A percentile compares a stretch with the other conserved stretches of the same genome.
These are phyloP conservation scores for Priapulus caudatus DNA, from an alignment of 2,888 invertebrate species.

Conservation along the genomic window DNA sequence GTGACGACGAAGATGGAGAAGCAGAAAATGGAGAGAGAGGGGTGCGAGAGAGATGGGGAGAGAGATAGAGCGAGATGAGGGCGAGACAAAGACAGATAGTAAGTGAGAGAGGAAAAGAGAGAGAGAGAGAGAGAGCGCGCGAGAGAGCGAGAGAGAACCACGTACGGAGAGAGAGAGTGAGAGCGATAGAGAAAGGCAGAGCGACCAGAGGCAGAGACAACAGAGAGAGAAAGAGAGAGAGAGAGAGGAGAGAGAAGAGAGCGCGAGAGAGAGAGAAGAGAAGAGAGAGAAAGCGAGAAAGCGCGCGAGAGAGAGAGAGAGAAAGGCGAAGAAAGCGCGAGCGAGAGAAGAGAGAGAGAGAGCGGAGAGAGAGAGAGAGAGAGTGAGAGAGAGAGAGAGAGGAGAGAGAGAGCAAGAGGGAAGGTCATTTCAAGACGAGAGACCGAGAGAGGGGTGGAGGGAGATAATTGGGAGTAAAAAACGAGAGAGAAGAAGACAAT, in stretches of 20 bases:
- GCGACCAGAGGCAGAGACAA: not conserved
- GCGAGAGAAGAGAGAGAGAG: not conserved
- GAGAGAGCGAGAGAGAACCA: too few relatives aligned
- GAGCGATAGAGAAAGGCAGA: not conserved
- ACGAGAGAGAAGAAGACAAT: not conserved
- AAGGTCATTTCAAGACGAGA: not conserved
- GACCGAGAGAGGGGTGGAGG: not conserved
- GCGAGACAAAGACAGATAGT: not conserved
- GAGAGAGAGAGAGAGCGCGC: too few relatives aligned
- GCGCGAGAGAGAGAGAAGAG: not conserved
- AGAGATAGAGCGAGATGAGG: not conserved
- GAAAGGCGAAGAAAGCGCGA: not conserved
- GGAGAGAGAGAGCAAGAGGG: not conserved
- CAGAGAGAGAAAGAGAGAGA: not conserved
- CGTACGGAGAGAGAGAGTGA: too few relatives aligned
- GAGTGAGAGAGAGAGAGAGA: too few relatives aligned
- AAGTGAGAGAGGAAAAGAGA: not conserved
- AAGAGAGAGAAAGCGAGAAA: not conserved
- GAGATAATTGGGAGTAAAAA: not conserved
- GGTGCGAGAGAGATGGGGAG: not conserved
- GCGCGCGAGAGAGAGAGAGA: not conserved
- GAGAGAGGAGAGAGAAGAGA: constrained; percentile 3
- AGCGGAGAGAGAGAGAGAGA: not conserved
- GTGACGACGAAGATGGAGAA: too few relatives aligned
- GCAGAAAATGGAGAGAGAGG: too few relatives aligned